Percentiles rank a stretch among this genome's conserved stretches.
phyloP scores from a whole-genome alignment of 1,140 invertebrate species.

The Bombus balteatus region DNA sequence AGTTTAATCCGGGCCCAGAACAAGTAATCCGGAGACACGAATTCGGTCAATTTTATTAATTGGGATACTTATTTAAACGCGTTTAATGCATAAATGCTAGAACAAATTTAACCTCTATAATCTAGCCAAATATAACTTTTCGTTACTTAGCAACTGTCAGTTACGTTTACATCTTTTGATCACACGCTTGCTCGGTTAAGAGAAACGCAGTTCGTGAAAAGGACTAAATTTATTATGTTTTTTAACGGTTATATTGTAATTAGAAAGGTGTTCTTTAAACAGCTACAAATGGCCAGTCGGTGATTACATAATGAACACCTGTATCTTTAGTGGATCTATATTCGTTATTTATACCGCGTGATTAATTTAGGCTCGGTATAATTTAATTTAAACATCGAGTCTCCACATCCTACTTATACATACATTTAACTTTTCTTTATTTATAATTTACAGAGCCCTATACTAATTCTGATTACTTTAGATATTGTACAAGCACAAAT shows the following conservation, averaged over 20 bases:
- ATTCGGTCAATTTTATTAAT: background rate
- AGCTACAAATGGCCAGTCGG: background rate
- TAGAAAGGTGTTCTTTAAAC: background rate
- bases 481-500: too few species aligned
- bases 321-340: conserved; percentile 15
- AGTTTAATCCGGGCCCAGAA: background rate
- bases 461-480: accelerated
- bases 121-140: too few species aligned
- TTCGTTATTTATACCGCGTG: conserved; percentile 18
- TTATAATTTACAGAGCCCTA: too few species aligned
- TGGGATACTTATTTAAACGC: too few species aligned
- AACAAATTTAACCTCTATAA: too few species aligned
- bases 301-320: conserved; percentile 1
- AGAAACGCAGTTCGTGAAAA: background rate
- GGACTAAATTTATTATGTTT: background rate
- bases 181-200: background rate
- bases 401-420: background rate
- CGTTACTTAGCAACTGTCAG: too few species aligned
- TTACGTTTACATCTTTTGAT: too few species aligned
- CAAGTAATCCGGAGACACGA: background rate
- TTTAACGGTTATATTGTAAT: background rate
- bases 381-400: background rate
- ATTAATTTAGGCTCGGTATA: conserved; percentile 1
- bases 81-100: too few species aligned
- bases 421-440: background rate